These are phyloP conservation scores for Apeira syringaria DNA, from an alignment of 2,888 invertebrate genomes.

Conservation along the genomic window DNA sequence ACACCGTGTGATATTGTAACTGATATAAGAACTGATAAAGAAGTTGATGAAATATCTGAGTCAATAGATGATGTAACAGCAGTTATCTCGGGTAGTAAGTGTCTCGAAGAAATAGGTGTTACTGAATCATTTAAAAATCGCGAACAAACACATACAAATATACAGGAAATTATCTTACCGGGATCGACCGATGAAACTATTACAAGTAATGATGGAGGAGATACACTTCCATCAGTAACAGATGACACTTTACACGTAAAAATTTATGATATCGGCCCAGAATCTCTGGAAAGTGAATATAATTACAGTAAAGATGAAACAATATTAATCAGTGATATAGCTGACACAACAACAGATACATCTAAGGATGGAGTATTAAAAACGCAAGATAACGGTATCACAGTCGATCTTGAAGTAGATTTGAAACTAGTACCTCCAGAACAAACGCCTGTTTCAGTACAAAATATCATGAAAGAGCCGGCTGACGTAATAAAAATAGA, in stretches of 20 bases:
- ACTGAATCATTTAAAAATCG: conserved; percentile 35
- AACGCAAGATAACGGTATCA: conserved; percentile 14
- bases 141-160: conserved; percentile 8
- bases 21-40: conserved; percentile 65
- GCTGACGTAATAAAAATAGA: conserved; percentile 11
- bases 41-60: conserved; percentile 70
- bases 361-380: conserved; percentile 25
- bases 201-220: conserved; percentile 29
- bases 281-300: conserved; percentile 27
- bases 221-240: conserved; percentile 29
- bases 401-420: conserved; percentile 25
- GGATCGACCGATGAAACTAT: conserved; percentile 31
- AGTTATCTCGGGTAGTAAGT: conserved; percentile 36
- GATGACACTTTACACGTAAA: conserved; percentile 27
- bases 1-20: conserved; percentile 66
- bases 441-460: conserved; percentile 55
- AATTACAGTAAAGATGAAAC: conserved; percentile 34
- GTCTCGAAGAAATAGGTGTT: conserved; percentile 42
- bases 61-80: conserved; percentile 66
- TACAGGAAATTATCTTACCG: conserved; percentile 45
- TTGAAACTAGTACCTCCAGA: conserved; percentile 23
- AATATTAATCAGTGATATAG: conserved; percentile 36
- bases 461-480: conserved; percentile 38
- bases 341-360: conserved; percentile 28
- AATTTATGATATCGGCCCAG: conserved; percentile 28